Conservation (phyloP, 1,140 invertebrate species). For the Bombus sylvicola region DNA sequence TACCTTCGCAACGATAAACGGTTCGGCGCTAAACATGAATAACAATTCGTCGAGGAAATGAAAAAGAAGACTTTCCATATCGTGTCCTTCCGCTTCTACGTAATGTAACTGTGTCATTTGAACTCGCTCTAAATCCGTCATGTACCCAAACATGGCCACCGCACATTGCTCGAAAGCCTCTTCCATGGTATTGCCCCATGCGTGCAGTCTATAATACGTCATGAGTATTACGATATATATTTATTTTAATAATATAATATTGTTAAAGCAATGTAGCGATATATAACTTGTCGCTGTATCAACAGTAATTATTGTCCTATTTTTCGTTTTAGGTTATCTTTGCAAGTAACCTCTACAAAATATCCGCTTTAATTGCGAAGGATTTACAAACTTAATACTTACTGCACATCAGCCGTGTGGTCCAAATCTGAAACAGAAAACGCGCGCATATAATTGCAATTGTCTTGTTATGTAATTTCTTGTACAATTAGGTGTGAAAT, state of each 20-base stretch:
- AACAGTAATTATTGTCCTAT: background rate
- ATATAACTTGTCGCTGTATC: background rate
- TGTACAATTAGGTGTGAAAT: background rate
- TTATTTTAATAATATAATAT: background rate
- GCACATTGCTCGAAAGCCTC: conserved; percentile 98
- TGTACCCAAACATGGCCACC: conserved; percentile 98
- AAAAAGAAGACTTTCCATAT: conserved; percentile 94
- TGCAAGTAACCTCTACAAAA: conserved; percentile 65
- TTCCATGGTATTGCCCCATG: conserved; percentile 94
- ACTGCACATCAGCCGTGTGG: conserved; percentile 99
- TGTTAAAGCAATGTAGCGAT: background rate
- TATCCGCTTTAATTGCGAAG: background rate
- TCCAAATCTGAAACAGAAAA: conserved; percentile 92
- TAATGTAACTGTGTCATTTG: conserved; percentile 90
- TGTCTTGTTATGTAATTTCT: background rate
- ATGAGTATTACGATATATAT: background rate
- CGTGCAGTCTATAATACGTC: conserved; percentile 88
- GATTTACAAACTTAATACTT: conserved; percentile 82
- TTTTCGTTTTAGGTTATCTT: conserved; percentile 70
- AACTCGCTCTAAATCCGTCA: conserved; percentile 95
- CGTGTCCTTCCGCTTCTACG: conserved; percentile 93
- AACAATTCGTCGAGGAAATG: conserved; percentile 98
- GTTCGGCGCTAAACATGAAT: conserved; percentile 96
- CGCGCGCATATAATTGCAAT: background rate
- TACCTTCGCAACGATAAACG: conserved; percentile 89